Evolutionary conservation across 1,140 invertebrate species (phyloP).

Genomic region (Augochlora pura): DNA sequence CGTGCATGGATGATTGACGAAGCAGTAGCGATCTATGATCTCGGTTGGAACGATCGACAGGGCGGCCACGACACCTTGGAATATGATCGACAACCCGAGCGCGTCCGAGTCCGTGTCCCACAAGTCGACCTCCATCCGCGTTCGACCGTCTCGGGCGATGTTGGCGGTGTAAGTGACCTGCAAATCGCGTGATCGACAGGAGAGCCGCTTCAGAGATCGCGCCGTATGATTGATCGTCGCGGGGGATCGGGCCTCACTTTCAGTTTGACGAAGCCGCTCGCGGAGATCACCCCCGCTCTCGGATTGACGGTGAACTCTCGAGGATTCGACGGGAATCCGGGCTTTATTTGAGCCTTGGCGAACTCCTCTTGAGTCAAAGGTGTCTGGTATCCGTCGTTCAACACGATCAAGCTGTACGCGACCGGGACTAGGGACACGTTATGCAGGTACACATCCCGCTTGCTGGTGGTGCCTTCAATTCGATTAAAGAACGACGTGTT

Average conservation of each 20-base stretch:
- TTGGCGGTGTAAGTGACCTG: slow-evolving; percentile 70
- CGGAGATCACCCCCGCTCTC: slow-evolving; percentile 58
- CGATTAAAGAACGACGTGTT: not conserved
- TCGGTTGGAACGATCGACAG: slow-evolving; percentile 61
- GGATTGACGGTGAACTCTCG: slow-evolving; percentile 70
- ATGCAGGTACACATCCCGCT: slow-evolving; percentile 58
- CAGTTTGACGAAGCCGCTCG: slow-evolving; percentile 61
- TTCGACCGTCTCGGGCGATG: slow-evolving; percentile 45
- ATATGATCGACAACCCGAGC: slow-evolving; percentile 62
- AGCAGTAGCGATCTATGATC: slow-evolving; percentile 66
- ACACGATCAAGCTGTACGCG: slow-evolving; percentile 59
- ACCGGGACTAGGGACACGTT: slow-evolving; percentile 72
- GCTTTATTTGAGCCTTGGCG: slow-evolving; percentile 53
- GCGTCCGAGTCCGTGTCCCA: slow-evolving; percentile 66
- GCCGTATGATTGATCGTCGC: not conserved
- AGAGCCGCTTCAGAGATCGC: not conserved
- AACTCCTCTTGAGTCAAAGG: slow-evolving; percentile 67
- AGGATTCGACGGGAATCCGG: slow-evolving; percentile 61
- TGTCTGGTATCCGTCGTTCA: slow-evolving; percentile 68
- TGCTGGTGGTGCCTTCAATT: slow-evolving; percentile 65
- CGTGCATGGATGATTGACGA: slow-evolving; percentile 69
- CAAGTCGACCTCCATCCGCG: slow-evolving; percentile 61
- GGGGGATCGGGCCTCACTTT: slow-evolving; percentile 47
- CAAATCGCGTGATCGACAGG: not conserved
- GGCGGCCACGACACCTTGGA: slow-evolving; percentile 53